Evolutionary conservation across 2,888 invertebrate genomes (phyloP).

Genomic region (Aethes cnicana): DNA sequence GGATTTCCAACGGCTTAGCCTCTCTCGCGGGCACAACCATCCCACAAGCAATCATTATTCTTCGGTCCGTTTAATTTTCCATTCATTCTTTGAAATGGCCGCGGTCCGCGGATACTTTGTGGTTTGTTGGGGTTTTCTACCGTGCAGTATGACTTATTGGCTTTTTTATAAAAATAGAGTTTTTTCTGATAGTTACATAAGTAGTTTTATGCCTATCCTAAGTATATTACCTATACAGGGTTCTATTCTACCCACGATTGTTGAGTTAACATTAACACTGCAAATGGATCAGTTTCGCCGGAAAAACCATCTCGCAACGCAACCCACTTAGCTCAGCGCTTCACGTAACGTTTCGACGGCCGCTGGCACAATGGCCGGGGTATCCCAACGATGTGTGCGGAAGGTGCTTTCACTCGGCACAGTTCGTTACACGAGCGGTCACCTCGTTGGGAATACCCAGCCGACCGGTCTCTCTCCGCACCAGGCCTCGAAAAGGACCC

Average conservation of each 20-base stretch:
- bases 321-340: constrained; percentile 19
- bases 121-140: constrained; percentile 27
- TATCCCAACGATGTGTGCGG: constrained; percentile 46
- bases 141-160: not conserved
- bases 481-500: no score
- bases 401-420: constrained; percentile 56
- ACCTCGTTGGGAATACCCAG: constrained; percentile 64
- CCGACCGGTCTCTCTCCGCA: no score
- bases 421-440: constrained; percentile 48
- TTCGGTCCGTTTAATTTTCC: constrained; percentile 2
- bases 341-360: constrained; percentile 42
- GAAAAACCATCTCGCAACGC: constrained; percentile 34
- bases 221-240: no score
- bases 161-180: constrained; percentile 3
- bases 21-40: not conserved
- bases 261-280: no score
- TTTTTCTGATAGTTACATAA: constrained; percentile 12
- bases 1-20: constrained; percentile 9
- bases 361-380: constrained; percentile 45
- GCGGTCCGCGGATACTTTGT: constrained; percentile 4
- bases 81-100: constrained; percentile 1
- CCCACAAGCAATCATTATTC: constrained; percentile 1
- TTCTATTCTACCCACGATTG: no score
- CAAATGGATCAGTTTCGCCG: constrained; percentile 7
- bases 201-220: no score